phyloP scores from a whole-genome alignment of 2,797 vertebrate genomes.

The Mareca strepera region DNA sequence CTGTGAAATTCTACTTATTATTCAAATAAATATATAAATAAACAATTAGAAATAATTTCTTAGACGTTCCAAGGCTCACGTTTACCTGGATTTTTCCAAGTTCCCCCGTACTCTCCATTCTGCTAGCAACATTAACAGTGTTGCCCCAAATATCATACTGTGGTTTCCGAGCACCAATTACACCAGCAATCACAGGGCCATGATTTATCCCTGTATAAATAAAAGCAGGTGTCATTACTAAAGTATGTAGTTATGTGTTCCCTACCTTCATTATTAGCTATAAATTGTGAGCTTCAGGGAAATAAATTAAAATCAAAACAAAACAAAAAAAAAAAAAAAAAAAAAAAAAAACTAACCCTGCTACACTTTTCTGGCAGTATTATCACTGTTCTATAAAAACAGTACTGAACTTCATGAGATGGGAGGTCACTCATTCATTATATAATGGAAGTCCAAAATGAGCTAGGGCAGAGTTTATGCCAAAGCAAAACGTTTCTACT shows the following conservation, averaged over 20 bases:
- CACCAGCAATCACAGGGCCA: conserved; percentile 95
- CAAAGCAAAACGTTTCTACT: not conserved
- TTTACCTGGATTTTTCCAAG: conserved; percentile 97
- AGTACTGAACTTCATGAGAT: not conserved
- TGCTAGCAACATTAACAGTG: conserved; percentile 95
- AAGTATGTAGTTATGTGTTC: not conserved
- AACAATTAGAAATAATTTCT: not conserved
- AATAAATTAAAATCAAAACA: not conserved
- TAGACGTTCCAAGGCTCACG: not conserved
- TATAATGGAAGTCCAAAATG: not conserved
- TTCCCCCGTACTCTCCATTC: conserved; percentile 97
- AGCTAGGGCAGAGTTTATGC: not conserved
- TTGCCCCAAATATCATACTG: conserved; percentile 99
- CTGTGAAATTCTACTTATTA: not conserved
- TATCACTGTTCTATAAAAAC: not conserved
- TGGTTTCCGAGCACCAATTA: conserved; percentile 96
- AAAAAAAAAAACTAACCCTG: not conserved
- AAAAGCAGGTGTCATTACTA: not conserved
- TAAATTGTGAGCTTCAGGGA: not conserved
- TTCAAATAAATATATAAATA: not conserved
- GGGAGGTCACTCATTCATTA: not conserved
- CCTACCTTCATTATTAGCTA: not conserved
- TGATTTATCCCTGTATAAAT: conserved; percentile 91
- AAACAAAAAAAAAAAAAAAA: not conserved
- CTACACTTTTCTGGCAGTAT: not conserved